Evolutionary conservation across 2,113 vertebrate genomes (phyloP), one percentile per base, ranked within the genome.

Genomic region (Silurus asotus): DNA sequence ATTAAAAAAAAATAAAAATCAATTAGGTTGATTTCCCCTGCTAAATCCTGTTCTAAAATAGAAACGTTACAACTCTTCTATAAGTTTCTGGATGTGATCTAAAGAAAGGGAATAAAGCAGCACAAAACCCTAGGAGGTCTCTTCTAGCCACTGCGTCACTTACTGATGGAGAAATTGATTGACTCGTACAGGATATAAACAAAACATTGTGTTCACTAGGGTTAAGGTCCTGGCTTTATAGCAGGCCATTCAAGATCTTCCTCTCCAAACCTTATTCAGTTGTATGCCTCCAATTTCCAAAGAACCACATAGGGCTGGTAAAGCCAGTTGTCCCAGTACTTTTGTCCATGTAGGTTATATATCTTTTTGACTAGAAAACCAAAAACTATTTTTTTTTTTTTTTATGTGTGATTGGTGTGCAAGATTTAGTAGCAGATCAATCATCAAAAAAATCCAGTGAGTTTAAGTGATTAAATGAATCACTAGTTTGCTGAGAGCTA

Each of bases 401-500:
- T 1, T 15, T 28, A 67, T 64, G 62, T 5, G 19, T 23, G 19
- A 8, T 64, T n/a, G 23, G 3, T 25, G 14, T 28, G 64, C 61
- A n/a, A 3, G 56, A 10, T 58, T 58, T 58, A 58, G 13, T 14
- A n/a, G 23, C 10, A 64, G n/a, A n/a, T 64, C 23, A 3, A 23
- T 64, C 23, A 64, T 3, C 7, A 10, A n/a, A 9, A 64, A 64
- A 64, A 37, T 1, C 37, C 37, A 37, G 37, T 37, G 37, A 37
- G 37, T 37, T 37, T 37, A 37, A 37, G 37, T 37, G n/a, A 58
- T 23, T 53, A 84, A 83, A 70, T 28, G 13, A 55, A 80, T 48
- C 79, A 76, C 59, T 84, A 65, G 65, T 83, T 86, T 86, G 84
- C 23, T 19, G 76, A 49, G 62, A 75, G 81, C 81, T 84, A 83